phyloP scores from a whole-genome alignment of 1,140 invertebrate genomes.

The Drosophila bifasciata region DNA sequence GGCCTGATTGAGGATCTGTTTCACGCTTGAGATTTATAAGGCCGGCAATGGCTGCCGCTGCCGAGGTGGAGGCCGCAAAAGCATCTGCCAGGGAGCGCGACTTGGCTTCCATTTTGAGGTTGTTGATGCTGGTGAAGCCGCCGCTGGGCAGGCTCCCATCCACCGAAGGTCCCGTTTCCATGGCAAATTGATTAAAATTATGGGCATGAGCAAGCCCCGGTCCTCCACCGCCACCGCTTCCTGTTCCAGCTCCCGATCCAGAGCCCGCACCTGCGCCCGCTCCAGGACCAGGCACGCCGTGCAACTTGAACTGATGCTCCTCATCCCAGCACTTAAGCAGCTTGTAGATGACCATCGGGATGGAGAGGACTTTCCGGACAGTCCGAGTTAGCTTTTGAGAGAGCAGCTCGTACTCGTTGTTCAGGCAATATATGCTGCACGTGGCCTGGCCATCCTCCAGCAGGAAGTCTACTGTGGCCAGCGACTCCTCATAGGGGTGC shows the following conservation, averaged over 20 bases:
- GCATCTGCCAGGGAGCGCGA: constrained; percentile 63
- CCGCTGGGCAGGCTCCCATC: constrained; percentile 40
- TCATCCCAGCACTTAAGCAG: constrained; percentile 88
- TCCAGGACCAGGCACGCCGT: constrained; percentile 81
- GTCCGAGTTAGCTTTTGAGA: constrained; percentile 92
- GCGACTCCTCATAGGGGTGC: constrained; percentile 95
- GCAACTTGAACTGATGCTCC: constrained; percentile 85
- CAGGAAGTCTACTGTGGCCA: constrained; percentile 96
- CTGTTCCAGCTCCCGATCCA: constrained; percentile 47
- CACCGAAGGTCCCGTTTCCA: constrained; percentile 38
- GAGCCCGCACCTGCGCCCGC: constrained; percentile 84
- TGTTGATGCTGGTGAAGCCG: constrained; percentile 54
- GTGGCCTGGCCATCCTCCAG: constrained; percentile 91
- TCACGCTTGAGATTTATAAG: constrained; percentile 68
- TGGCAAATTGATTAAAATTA: constrained; percentile 56
- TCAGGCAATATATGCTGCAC: constrained; percentile 87
- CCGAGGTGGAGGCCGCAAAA: constrained; percentile 67
- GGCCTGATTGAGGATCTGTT: constrained; percentile 57
- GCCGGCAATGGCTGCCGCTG: constrained; percentile 66
- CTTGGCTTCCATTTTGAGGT: constrained; percentile 62
- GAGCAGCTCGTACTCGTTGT: constrained; percentile 85
- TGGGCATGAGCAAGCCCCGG: constrained; percentile 5
- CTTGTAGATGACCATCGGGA: constrained; percentile 92
- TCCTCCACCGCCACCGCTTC: constrained; percentile 15
- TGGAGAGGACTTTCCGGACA: constrained; percentile 95